Percentiles rank a stretch among this genome's conserved stretches.
These are phyloP conservation scores for Nephrotoma guestfalica DNA, from an alignment of 2,888 invertebrate species.

Conservation along the genomic window DNA sequence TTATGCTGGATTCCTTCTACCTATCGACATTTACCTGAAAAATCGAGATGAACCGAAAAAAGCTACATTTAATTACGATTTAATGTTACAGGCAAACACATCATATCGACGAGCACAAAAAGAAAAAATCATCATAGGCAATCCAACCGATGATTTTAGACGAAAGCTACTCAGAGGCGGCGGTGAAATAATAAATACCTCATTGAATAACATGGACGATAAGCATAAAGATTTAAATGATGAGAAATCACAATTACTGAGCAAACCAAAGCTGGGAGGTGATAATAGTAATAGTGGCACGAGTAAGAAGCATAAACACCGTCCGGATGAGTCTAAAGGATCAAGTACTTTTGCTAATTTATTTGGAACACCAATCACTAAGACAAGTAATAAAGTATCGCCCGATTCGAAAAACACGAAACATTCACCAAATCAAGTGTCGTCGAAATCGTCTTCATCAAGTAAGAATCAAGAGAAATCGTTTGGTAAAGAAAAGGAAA, in stretches of 20 bases:
- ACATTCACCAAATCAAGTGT: conserved; percentile 29
- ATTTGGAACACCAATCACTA: conserved; percentile 72
- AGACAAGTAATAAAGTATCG: conserved; percentile 40
- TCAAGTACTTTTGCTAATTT: conserved; percentile 58
- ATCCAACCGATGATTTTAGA: conserved; percentile 79
- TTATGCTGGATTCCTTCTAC: conserved; percentile 84
- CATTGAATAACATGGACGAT: conserved; percentile 35
- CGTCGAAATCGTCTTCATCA: conserved; percentile 12
- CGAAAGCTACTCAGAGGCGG: conserved; percentile 79
- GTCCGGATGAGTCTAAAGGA: conserved; percentile 40
- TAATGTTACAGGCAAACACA: conserved; percentile 63
- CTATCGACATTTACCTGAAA: conserved; percentile 77
- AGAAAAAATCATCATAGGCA: conserved; percentile 73
- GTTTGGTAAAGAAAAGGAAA: conserved; percentile 22
- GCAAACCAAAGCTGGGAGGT: conserved; percentile 50
- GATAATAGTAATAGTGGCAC: conserved; percentile 8
- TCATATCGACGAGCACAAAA: conserved; percentile 54
- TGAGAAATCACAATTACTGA: conserved; percentile 43
- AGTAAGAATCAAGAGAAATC: conserved; percentile 7
- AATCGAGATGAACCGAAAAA: conserved; percentile 85
- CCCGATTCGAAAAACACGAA: conserved; percentile 47
- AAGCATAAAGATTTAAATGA: conserved; percentile 41
- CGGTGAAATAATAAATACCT: conserved; percentile 38
- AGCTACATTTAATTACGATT: conserved; percentile 70
- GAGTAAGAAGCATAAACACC: conserved; percentile 43